These are phyloP conservation scores for Pediacus dermestoides DNA, from an alignment of 2,888 invertebrate genomes.

Conservation along the genomic window DNA sequence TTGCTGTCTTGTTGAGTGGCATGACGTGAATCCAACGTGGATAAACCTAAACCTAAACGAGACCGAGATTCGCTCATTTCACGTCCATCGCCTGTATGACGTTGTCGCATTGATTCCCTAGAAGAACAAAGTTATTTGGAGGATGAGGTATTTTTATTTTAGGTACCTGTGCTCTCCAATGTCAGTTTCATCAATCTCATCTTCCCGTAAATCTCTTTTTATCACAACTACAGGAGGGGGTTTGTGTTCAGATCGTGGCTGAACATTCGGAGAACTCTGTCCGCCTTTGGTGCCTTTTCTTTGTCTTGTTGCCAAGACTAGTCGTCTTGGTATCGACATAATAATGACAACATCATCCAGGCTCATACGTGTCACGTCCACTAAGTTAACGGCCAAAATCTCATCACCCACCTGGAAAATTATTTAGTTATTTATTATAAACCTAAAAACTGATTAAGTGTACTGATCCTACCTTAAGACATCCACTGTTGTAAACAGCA, in stretches of 20 bases:
- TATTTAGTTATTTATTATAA: too few species aligned
- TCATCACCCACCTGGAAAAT: constrained; percentile 84
- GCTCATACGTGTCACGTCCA: constrained; percentile 96
- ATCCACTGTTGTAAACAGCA: constrained; percentile 95
- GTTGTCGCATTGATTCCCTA: constrained; percentile 51
- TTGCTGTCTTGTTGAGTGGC: constrained; percentile 54
- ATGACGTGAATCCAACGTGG: constrained; percentile 52
- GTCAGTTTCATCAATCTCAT: constrained; percentile 67
- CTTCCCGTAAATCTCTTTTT: constrained; percentile 81
- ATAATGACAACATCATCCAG: constrained; percentile 98
- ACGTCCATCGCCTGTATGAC: constrained; percentile 69
- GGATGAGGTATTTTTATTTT: not conserved
- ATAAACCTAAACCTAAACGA: constrained; percentile 67
- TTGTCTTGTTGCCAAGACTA: constrained; percentile 90
- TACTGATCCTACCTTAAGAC: constrained; percentile 68
- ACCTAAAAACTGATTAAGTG: too few species aligned
- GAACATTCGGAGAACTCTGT: constrained; percentile 55
- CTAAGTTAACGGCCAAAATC: constrained; percentile 95
- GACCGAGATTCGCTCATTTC: constrained; percentile 77
- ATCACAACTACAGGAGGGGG: constrained; percentile 90
- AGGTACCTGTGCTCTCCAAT: constrained; percentile 47
- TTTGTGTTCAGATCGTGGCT: constrained; percentile 73
- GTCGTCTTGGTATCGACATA: constrained; percentile 96
- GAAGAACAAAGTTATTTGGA: constrained; percentile 8
- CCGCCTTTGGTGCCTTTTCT: constrained; percentile 61